Evolutionary conservation across 2,113 vertebrate genomes (phyloP), one percentile per base, ranked within the genome.

Genomic region (Xenotilapia caudafasciata): DNA sequence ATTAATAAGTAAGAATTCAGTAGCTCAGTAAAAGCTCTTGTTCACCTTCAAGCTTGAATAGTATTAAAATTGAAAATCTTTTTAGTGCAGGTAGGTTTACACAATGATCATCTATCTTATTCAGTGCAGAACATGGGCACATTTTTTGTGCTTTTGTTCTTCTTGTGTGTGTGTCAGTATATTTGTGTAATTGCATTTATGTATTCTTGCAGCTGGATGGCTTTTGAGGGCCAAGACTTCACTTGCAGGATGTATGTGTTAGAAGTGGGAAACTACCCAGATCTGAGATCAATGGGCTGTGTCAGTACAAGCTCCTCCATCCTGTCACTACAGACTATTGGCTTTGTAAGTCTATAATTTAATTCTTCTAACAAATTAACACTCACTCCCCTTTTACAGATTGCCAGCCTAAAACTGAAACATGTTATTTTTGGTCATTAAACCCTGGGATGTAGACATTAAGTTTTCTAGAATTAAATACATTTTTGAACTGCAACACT

Each of bases 211-310:
- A 99, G 98, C 90, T 99, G 98, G 96, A 90, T 98, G 92, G 96
- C 96, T 4, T 99, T 97, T 56, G 98, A 98, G 54, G 92, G 96
- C 38, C 95, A 96, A 89, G 94, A 97, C 56, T 99, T 97, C 70
- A 88, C 94, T 0, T 97, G 96, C 13, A 97, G 95, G 89, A 97
- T 98, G 95, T 98, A 97, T 4, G 97, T 98, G 60, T 90, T 99
- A 83, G 98, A 99, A 91, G 97, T 97, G 95, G 98, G 98, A 38
- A 95, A 91, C 85, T 99, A 98, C 88, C 96, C 97, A 8, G 95
- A 97, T 91, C 95, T 98, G 82, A 95, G 80, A 6, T 95, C 97
- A 2, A 97, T 99, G 97, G 98, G 98, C 89, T 99, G 97, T 82
- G 92, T 92, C 31, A 53, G 85, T 5, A 83, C 95, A 1, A 91